These are phyloP conservation scores for Drosophila paramelanica DNA, from an alignment of 2,888 invertebrate genomes.

Conservation along the genomic window DNA sequence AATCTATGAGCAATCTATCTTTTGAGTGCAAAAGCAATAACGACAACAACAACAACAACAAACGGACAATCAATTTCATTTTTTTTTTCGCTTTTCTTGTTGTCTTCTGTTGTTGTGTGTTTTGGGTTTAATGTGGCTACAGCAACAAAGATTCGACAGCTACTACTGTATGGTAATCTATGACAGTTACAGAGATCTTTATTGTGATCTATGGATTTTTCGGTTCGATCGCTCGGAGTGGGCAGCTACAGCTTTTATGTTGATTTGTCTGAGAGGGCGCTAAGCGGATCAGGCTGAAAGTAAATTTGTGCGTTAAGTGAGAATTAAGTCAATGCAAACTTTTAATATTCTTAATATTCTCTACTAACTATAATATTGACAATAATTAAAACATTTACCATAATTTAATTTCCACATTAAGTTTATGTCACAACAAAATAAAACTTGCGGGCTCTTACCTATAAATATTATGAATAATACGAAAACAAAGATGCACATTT, in stretches of 20 bases:
- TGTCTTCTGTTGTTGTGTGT: constrained; percentile 26
- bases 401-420: no score
- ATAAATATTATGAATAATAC: background rate
- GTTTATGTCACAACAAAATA: no score
- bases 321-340: no score
- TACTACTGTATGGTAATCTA: constrained; percentile 72
- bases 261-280: background rate
- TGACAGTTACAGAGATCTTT: constrained; percentile 65
- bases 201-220: constrained; percentile 65
- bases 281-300: background rate
- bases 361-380: no score
- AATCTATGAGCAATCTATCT: constrained; percentile 74
- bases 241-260: background rate
- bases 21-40: constrained; percentile 63
- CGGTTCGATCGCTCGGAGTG: constrained; percentile 1
- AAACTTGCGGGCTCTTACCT: background rate
- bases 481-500: background rate
- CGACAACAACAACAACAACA: constrained; percentile 45
- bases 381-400: no score
- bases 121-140: constrained; percentile 43
- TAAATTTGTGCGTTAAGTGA: no score
- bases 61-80: constrained; percentile 67
- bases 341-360: no score
- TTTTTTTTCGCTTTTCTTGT: constrained; percentile 7
- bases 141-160: constrained; percentile 52